Conservation (phyloP, 2,888 invertebrate species). For the Apodemia mormo region DNA sequence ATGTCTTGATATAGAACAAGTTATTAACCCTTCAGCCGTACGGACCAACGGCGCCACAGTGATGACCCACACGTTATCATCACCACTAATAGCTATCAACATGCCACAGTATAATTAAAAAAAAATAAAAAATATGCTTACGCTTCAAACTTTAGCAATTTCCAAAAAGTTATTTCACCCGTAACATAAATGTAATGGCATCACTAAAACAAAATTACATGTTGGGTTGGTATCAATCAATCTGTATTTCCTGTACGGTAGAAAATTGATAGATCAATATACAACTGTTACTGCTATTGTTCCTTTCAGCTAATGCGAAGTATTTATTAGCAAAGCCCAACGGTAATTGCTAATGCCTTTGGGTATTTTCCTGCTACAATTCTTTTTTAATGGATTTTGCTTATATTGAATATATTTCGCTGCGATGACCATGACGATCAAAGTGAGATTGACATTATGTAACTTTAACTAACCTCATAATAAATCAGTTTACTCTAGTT, state of each 20-base stretch:
- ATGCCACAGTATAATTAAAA: not conserved
- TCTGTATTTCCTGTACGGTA: constrained; percentile 9
- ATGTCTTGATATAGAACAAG: too few relatives aligned
- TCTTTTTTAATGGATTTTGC: too few relatives aligned
- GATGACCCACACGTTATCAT: too few relatives aligned
- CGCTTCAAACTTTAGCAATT: not conserved
- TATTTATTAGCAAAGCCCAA: constrained; percentile 1
- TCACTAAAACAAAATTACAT: constrained; percentile 16
- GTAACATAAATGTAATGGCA: not conserved
- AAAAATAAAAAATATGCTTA: not conserved
- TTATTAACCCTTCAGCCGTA: too few relatives aligned
- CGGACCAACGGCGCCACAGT: too few relatives aligned
- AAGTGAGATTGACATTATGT: too few relatives aligned
- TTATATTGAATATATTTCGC: too few relatives aligned
- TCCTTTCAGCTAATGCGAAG: constrained; percentile 8
- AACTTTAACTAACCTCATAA: too few relatives aligned
- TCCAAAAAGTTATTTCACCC: not conserved
- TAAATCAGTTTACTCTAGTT: too few relatives aligned
- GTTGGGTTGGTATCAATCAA: constrained; percentile 10
- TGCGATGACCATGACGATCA: too few relatives aligned
- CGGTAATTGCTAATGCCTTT: not conserved
- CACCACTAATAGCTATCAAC: too few relatives aligned
- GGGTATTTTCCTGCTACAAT: too few relatives aligned
- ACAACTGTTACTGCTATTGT: not conserved
- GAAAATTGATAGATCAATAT: constrained; percentile 5